Conservation (phyloP, 2,113 vertebrate species). For the Hepsetus odoe region DNA sequence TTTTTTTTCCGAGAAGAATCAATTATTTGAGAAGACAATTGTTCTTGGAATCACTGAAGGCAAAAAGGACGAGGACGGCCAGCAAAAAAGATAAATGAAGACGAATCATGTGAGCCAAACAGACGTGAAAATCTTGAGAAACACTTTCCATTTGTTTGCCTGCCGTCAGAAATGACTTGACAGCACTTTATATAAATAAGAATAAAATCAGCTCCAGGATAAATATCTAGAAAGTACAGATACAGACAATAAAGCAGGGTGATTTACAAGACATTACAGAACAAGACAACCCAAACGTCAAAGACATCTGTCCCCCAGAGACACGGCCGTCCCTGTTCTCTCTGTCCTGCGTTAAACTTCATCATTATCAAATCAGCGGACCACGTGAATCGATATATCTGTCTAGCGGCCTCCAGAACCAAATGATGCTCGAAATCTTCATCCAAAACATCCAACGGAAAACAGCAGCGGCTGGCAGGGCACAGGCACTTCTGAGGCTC, state of each 20-base stretch:
- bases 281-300: background rate
- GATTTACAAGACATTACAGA: background rate
- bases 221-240: too few species aligned
- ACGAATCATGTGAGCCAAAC: too few species aligned
- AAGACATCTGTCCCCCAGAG: background rate
- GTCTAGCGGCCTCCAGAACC: background rate
- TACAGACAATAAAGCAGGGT: background rate
- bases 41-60: too few species aligned
- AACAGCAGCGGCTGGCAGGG: background rate
- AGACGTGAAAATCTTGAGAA: too few species aligned
- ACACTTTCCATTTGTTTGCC: too few species aligned
- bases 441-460: background rate
- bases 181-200: too few species aligned
- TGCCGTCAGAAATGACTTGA: too few species aligned
- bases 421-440: background rate
- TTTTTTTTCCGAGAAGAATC: too few species aligned
- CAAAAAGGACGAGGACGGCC: too few species aligned
- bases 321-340: background rate
- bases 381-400: background rate
- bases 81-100: too few species aligned
- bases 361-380: background rate
- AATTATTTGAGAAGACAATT: too few species aligned
- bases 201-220: too few species aligned
- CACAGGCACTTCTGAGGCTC: background rate
- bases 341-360: background rate